phyloP scores from a whole-genome alignment of 2,797 vertebrate genomes.

The Todus mexicanus region DNA sequence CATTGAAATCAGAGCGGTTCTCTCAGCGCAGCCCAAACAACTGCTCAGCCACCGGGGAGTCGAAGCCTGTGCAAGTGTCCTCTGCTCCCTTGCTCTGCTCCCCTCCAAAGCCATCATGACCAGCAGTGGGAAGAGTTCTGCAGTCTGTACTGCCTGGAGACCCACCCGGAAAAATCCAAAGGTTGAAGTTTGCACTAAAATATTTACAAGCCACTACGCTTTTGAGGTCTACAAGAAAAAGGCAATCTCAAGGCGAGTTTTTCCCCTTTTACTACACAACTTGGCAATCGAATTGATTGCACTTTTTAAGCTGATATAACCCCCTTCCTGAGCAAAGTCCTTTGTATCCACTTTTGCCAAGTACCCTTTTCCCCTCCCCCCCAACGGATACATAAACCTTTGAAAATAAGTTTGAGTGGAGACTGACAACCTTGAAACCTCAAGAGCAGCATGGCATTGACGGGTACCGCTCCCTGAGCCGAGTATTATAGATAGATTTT shows the following conservation, averaged over 20 bases:
- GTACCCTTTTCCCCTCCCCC: not conserved
- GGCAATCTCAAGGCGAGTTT: not conserved
- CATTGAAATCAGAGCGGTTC: accelerated
- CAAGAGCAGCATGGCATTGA: conserved; percentile 39
- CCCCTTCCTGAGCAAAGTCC: conserved; percentile 3
- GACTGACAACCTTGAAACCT: conserved; percentile 52
- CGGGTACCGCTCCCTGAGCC: not conserved
- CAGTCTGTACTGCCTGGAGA: not conserved
- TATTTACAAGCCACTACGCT: not conserved
- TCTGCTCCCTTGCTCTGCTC: not conserved
- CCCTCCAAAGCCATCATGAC: not conserved
- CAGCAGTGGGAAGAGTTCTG: not conserved
- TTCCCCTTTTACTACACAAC: not conserved
- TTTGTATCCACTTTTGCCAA: conserved; percentile 20
- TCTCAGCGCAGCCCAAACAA: not conserved
- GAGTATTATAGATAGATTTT: conserved; percentile 70
- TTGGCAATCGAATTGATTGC: conserved; percentile 4
- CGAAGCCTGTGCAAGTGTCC: accelerated
- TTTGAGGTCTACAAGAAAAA: not conserved
- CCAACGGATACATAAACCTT: not conserved
- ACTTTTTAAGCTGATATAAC: not conserved
- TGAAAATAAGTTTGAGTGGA: conserved; percentile 55
- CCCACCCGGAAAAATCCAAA: not conserved
- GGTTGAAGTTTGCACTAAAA: not conserved
- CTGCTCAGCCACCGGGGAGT: accelerated